A percentile compares a stretch with the other conserved stretches of the same genome.
Evolutionary conservation across 2,113 vertebrate genomes (phyloP).

Genomic region (Corythornis vintsioides): DNA sequence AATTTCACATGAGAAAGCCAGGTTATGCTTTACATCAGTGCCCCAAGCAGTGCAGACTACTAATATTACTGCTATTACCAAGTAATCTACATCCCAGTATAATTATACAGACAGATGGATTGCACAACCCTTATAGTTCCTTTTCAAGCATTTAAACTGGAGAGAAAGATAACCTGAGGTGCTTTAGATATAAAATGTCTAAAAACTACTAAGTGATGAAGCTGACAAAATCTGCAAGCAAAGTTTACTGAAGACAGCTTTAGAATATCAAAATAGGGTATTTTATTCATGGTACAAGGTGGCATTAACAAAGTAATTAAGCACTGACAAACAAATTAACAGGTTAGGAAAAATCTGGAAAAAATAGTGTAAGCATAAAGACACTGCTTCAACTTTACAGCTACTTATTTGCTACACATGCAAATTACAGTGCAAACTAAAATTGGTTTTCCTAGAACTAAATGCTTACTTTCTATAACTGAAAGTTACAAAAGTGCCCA

Average conservation of each 20-base stretch:
- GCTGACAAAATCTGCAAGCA: not conserved
- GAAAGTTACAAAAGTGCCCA: too few relatives aligned
- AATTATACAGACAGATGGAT: slow-evolving; percentile 47
- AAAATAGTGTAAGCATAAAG: not conserved
- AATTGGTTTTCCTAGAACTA: not conserved
- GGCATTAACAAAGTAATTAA: not conserved
- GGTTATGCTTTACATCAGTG: slow-evolving; percentile 15
- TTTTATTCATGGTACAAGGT: not conserved
- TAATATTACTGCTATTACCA: slow-evolving; percentile 34
- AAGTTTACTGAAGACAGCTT: not conserved
- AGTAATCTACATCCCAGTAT: slow-evolving; percentile 45
- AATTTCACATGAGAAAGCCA: not conserved
- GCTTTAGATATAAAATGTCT: not conserved
- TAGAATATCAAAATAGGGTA: not conserved
- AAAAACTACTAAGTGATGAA: not conserved
- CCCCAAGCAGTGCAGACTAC: slow-evolving; percentile 20
- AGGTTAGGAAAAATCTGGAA: not conserved
- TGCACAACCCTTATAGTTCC: not conserved
- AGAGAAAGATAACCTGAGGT: not conserved
- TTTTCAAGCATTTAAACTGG: slow-evolving; percentile 8
- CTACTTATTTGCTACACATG: not conserved
- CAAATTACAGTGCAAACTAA: not conserved
- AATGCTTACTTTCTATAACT: not conserved
- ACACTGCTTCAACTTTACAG: not conserved
- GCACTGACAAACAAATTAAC: not conserved